Base-by-base conservation (phyloP, 2,888 invertebrate species). In the Steromphala cineraria region DNA sequence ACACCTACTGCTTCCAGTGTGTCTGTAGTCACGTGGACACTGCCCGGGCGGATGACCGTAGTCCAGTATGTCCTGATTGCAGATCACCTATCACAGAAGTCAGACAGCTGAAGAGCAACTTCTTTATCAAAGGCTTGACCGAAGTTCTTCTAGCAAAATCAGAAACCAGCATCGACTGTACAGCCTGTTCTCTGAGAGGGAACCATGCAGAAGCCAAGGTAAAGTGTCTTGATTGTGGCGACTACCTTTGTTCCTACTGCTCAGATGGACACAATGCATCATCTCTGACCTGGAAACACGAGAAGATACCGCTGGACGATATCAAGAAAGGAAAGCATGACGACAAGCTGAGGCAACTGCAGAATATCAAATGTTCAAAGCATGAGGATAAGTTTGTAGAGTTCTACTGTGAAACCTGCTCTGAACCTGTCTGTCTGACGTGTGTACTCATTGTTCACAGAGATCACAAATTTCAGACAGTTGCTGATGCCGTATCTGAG, bases 401-500 rank as follows among this genome's bases (percentile, higher is more conserved):
- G n/a, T 74, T n/a, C 46, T 74, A 31, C 71, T 74, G 71, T 74
- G 36, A 74, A 15, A n/a, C 19, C 3, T 74, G 71, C 71, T 46
- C n/a, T 40, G 13, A 40, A 5, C 71, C 71, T 40, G 8, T 36
- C 21, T 74, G 71, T 74, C 17, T 74, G 36, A 21, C 71, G 10
- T 74, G 71, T 46, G 46, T 19, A 31, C 46, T 74, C 0, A 40
- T 40, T 36, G 36, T 17, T 19, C 71, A 74, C 8, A 36, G 71
- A 36, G 71, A 74, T 24, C 71, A 74, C 46, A 36, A 10, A 13
- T 31, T 46, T 13, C 19, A 40, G 21, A 28, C 71, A 3, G 36
- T 74, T 19, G 17, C 46, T 21, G 71, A 74, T 15, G 71, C 71
- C 7, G 71, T 74, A 19, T 19, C 17, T 15, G 0, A 21, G 15